Evolutionary conservation across 2,113 vertebrate genomes (phyloP).

Genomic region (Cyanocitta stelleri): DNA sequence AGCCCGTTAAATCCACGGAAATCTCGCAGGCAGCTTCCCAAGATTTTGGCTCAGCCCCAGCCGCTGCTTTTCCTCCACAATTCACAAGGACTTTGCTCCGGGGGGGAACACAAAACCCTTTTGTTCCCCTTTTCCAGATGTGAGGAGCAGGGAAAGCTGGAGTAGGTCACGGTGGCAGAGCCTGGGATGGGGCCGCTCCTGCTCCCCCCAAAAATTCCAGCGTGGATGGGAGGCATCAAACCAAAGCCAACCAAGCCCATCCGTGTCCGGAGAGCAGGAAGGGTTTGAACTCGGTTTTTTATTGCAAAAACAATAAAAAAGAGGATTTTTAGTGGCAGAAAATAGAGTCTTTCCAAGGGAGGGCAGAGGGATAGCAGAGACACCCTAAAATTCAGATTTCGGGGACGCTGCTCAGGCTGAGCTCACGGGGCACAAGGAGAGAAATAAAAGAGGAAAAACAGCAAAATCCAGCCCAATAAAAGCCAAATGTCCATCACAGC

Average conservation of each 20-base stretch:
- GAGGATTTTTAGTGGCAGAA: background rate
- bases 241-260: background rate
- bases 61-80: background rate
- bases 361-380: background rate
- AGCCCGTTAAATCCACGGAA: background rate
- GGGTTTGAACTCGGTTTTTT: rapidly evolving
- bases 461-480: background rate
- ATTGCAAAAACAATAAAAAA: rapidly evolving
- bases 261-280: rapidly evolving
- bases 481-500: background rate
- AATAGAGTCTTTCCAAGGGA: rapidly evolving
- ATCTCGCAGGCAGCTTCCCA: background rate
- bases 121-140: background rate
- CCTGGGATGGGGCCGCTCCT: background rate
- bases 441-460: background rate
- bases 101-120: background rate
- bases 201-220: background rate
- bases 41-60: background rate
- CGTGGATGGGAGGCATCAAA: rapidly evolving
- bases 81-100: background rate
- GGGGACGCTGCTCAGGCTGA: background rate
- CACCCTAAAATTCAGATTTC: background rate
- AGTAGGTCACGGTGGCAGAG: background rate
- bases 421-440: background rate
- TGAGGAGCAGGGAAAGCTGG: background rate